A percentile compares a stretch with the other conserved stretches of the same genome.
Evolutionary conservation across 2,888 invertebrate genomes (phyloP).

Genomic region (Trypoxylon attenuatum): DNA sequence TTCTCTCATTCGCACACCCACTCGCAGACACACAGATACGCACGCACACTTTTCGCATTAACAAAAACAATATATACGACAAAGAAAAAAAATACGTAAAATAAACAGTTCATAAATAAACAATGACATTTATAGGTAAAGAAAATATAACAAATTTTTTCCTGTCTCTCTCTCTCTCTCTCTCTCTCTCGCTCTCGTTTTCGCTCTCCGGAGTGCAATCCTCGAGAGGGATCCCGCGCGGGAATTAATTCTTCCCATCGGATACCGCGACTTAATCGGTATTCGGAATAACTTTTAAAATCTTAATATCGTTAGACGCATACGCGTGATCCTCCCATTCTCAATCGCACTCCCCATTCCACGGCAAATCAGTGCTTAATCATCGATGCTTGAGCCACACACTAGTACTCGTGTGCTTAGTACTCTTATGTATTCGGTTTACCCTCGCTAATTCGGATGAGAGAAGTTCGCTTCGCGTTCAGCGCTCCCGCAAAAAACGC

Average conservation of each 20-base stretch:
- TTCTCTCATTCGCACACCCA: neutral
- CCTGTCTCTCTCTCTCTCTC: slow-evolving; percentile 12
- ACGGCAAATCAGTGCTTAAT: no score
- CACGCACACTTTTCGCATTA: slow-evolving; percentile 60
- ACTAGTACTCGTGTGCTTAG: slow-evolving; percentile 36
- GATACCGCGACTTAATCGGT: no score
- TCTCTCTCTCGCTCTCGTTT: neutral
- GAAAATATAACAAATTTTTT: slow-evolving; percentile 71
- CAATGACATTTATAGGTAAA: slow-evolving; percentile 70
- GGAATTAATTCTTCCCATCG: no score
- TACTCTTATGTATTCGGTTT: slow-evolving; percentile 16
- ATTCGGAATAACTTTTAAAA: no score
- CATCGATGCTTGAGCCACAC: slow-evolving; percentile 57
- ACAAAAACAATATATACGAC: slow-evolving; percentile 69
- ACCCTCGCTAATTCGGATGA: slow-evolving; percentile 70
- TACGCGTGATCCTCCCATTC: no score
- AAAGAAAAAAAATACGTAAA: slow-evolving; percentile 67
- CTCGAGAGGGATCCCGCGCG: no score
- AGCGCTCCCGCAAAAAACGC: neutral
- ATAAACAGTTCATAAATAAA: slow-evolving; percentile 74
- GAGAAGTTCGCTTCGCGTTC: slow-evolving; percentile 68
- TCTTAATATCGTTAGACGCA: no score
- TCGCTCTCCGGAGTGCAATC: neutral
- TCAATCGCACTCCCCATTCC: neutral
- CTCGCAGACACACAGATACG: neutral